Evolutionary conservation across 2,113 vertebrate genomes (phyloP).

Genomic region (Pongo abelii): DNA sequence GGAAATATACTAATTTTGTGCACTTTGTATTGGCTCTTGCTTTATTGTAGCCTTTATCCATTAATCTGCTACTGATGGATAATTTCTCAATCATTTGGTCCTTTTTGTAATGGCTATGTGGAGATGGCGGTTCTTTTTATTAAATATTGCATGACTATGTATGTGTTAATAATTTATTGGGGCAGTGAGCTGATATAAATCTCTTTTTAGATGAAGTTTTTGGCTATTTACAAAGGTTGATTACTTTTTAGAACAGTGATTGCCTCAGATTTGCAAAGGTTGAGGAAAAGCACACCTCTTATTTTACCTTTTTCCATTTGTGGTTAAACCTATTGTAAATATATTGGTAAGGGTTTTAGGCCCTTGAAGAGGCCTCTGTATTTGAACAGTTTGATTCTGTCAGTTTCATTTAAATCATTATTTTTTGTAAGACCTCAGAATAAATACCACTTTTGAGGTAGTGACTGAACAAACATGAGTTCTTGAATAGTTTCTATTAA

Average conservation of each 20-base stretch:
- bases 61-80: background rate
- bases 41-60: background rate
- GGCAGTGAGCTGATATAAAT: background rate
- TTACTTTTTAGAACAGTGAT: conserved; percentile 25
- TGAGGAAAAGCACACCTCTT: background rate
- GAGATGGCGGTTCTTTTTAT: background rate
- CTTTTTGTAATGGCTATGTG: background rate
- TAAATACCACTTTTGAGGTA: background rate
- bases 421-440: background rate
- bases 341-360: background rate
- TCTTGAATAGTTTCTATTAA: conserved; percentile 1
- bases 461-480: background rate
- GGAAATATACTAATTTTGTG: background rate
- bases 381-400: conserved; percentile 41
- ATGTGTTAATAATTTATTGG: background rate
- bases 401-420: background rate
- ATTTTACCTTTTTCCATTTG: conserved; percentile 13
- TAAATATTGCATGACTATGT: background rate
- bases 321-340: conserved; percentile 21
- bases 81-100: background rate
- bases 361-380: background rate
- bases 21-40: background rate
- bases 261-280: conserved; percentile 43
- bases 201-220: conserved; percentile 2
- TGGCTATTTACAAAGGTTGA: conserved; percentile 37